phyloP scores from a whole-genome alignment of 2,113 vertebrate species.

The Corythaeola cristata region DNA sequence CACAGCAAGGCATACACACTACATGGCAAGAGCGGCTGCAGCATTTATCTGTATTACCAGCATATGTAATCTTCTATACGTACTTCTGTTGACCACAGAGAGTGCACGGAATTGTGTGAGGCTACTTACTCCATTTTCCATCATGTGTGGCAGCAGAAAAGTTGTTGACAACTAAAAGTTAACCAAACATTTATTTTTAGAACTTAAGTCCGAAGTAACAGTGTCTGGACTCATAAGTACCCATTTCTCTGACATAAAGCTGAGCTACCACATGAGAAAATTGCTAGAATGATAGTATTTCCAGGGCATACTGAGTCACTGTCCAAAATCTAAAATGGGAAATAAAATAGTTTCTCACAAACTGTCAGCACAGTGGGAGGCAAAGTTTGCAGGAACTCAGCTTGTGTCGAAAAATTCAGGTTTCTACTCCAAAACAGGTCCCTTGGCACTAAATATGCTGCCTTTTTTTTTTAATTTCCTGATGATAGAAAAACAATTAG shows the following conservation, averaged over 20 bases:
- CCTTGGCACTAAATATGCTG: neutral
- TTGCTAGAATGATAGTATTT: constrained; percentile 74
- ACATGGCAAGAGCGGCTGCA: fast-evolving
- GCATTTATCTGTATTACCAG: neutral
- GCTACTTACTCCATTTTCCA: constrained; percentile 41
- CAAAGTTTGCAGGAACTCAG: neutral
- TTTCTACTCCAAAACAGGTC: neutral
- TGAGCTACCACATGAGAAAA: constrained; percentile 71
- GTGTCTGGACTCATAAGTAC: constrained; percentile 68
- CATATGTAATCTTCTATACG: neutral
- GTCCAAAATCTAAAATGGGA: constrained; percentile 73
- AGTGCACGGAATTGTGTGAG: neutral
- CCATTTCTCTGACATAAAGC: constrained; percentile 72
- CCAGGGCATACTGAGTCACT: constrained; percentile 78
- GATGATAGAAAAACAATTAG: neutral
- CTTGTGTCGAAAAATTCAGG: neutral
- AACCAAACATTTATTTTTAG: constrained; percentile 78
- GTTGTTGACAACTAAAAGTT: constrained; percentile 71
- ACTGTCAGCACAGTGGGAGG: constrained; percentile 41
- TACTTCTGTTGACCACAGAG: neutral
- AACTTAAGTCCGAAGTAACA: constrained; percentile 38
- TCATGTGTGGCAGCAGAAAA: constrained; percentile 40
- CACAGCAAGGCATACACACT: neutral
- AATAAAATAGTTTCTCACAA: constrained; percentile 71
- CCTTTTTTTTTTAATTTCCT: neutral